Base-by-base conservation (phyloP, 1,140 invertebrate genomes). In the Acromyrmex echinatior region DNA sequence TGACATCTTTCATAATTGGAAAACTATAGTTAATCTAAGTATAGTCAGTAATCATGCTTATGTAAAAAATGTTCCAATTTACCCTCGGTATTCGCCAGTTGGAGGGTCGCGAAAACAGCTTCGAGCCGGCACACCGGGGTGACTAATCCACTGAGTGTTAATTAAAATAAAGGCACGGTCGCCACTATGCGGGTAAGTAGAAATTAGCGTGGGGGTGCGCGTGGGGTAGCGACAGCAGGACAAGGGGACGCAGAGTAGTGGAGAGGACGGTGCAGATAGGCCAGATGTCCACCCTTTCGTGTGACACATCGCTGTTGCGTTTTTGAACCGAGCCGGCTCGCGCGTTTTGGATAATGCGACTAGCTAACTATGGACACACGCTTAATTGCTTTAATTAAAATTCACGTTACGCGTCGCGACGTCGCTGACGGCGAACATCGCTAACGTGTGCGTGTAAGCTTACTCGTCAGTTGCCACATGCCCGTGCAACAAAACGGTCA, bases 331-430 rank as follows among this genome's bases (percentile, higher is more conserved):
- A 86, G 89, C 88, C 74, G 89, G 65, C 51, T 53, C 90, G 90
- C 88, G 90, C 92, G 89, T 90, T 84, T 84, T 92, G 90, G 88
- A 90, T 91, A 93, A 93, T 92, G 89, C 92, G 92, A 91, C 91
- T 90, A 89, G 86, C 81, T 90, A 89, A 80, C 81, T 91, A 92
- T 91, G 91, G 93, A 93, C 90, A 91, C 90, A 92, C 91, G 92
- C 92, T 93, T 94, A 94, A 94, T 94, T 93, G 93, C 93, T 94
- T 94, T 94, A 93, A 94, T 94, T 94, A 93, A 94, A 94, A 94
- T 93, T 94, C 92, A 93, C 92, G 84, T 87, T 87, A 89, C 91
- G 91, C 90, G 86, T 76, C 91, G 87, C 89, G 88, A 89, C 90
- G 84, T 88, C 87, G 89, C 60, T 65, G 79, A 35, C 58, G 79